A percentile compares a stretch with the other conserved stretches of the same genome.
phyloP scores from a whole-genome alignment of 2,888 invertebrate species.

The Julus scanicus region DNA sequence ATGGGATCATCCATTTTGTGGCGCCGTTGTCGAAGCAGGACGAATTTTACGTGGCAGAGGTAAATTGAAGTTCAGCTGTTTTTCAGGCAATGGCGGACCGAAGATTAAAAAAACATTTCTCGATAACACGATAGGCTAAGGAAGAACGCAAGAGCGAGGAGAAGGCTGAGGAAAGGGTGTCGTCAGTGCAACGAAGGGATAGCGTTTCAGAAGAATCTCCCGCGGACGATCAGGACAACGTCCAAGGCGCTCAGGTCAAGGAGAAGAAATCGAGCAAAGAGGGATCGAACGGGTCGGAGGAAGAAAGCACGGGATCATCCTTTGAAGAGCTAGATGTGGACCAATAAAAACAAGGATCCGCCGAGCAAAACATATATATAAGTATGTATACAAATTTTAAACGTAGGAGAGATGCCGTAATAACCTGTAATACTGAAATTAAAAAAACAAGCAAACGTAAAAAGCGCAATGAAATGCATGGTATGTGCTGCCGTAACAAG shows the following conservation, averaged over 20 bases:
- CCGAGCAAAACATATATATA: not conserved
- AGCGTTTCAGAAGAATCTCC: constrained; percentile 55
- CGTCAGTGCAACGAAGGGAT: constrained; percentile 39
- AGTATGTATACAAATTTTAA: constrained; percentile 38
- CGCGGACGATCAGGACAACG: not conserved
- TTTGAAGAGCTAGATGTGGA: constrained; percentile 60
- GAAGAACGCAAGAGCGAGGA: constrained; percentile 58
- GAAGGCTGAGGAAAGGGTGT: not conserved
- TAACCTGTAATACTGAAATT: not conserved
- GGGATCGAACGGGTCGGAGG: constrained; percentile 57
- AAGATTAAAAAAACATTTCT: not conserved
- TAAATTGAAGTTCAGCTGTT: constrained; percentile 55
- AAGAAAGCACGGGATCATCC: constrained; percentile 60
- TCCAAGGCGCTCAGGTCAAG: not conserved
- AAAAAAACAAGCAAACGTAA: not conserved
- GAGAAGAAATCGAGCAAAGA: constrained; percentile 53
- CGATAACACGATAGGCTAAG: constrained; percentile 22
- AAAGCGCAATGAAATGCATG: not conserved
- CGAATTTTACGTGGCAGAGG: constrained; percentile 68
- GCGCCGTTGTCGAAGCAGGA: constrained; percentile 68
- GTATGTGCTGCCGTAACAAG: not conserved
- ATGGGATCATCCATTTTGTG: constrained; percentile 65
- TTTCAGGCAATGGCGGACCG: not conserved
- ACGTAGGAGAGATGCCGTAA: constrained; percentile 8
- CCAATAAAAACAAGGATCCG: not conserved